phyloP scores from a whole-genome alignment of 1,140 invertebrate genomes.

The Chionoecetes opilio region DNA sequence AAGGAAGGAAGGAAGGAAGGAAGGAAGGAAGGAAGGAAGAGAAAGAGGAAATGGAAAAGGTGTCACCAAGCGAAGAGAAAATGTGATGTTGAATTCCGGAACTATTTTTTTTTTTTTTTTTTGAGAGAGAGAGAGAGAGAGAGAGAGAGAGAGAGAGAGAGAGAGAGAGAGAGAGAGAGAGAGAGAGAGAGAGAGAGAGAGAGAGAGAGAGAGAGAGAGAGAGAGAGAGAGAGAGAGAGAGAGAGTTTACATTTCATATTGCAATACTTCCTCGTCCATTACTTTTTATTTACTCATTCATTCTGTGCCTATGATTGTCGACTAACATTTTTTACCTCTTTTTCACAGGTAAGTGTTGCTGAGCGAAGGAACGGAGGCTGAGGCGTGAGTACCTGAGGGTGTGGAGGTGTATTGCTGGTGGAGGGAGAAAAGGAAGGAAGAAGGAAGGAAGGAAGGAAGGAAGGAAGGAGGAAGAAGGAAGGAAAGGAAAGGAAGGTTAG shows the following conservation, averaged over 20 bases:
- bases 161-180: not conserved
- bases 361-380: not conserved
- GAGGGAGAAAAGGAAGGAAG: not conserved
- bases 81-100: not conserved
- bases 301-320: no score
- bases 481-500: not conserved
- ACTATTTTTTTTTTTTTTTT: no score
- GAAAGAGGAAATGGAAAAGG: not conserved
- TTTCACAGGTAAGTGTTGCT: not conserved
- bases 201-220: constrained; percentile 62
- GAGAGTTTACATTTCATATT: no score
- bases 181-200: constrained; percentile 62
- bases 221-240: not conserved
- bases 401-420: not conserved
- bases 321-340: not conserved
- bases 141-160: constrained; percentile 28
- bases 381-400: not conserved
- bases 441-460: not conserved
- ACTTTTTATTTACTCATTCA: not conserved
- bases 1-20: not conserved
- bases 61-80: not conserved
- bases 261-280: no score
- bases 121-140: not conserved
- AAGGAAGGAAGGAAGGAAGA: not conserved
- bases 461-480: not conserved